Conservation (phyloP, 2,113 vertebrate species). For the Peucedramus taeniatus region DNA sequence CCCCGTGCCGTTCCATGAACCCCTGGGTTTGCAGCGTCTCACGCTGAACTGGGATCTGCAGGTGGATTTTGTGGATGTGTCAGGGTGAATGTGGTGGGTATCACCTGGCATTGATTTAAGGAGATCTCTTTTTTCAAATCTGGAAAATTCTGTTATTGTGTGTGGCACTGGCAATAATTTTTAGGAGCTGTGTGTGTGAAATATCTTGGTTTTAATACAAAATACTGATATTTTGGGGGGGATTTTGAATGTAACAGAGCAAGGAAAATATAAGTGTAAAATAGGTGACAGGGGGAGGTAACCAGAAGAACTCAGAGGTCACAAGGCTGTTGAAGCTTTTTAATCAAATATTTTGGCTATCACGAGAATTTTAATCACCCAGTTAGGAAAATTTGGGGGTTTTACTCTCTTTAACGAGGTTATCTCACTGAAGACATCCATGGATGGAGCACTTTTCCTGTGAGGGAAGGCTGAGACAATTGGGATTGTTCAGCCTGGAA, state of each 20-base stretch:
- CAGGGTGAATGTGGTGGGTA: neutral
- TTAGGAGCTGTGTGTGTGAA: neutral
- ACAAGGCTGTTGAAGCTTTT: neutral
- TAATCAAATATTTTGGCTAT: neutral
- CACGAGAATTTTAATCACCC: neutral
- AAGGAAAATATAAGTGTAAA: neutral
- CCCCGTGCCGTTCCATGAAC: accelerated
- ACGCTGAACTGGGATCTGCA: accelerated
- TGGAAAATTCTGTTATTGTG: neutral
- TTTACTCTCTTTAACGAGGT: neutral
- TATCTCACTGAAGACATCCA: neutral
- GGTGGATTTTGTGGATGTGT: accelerated
- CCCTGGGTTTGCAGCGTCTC: neutral
- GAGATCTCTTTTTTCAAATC: neutral
- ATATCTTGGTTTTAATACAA: neutral
- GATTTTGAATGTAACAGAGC: neutral
- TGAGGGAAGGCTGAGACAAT: neutral
- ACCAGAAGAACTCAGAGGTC: neutral
- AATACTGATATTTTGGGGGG: neutral
- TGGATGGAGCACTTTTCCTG: neutral
- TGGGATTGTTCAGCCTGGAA: neutral
- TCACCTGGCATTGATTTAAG: neutral
- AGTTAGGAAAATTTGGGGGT: neutral
- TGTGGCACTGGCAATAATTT: accelerated
- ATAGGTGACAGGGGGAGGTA: neutral